Conservation (phyloP, 37 sponge, comb jelly and placozoan genomes). For the Hormiphora californensis region DNA sequence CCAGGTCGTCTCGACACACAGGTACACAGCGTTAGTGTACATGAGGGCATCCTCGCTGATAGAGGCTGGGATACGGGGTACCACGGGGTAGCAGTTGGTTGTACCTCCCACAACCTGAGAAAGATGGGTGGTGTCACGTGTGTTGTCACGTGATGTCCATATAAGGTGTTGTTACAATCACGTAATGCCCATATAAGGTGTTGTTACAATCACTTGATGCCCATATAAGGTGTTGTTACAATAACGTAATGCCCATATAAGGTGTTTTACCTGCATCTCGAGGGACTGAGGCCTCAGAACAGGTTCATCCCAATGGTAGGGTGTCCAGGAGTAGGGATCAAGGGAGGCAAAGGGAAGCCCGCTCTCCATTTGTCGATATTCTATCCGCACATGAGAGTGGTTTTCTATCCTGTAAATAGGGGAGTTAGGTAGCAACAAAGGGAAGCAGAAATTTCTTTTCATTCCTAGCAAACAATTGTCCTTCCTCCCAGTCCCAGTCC, state of each 20-base stretch:
- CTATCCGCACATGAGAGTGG: background rate
- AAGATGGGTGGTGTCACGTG: background rate
- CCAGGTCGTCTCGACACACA: background rate
- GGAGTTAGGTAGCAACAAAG: no score
- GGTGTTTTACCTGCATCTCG: background rate
- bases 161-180: background rate
- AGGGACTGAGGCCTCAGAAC: background rate
- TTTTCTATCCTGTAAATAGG: slow-evolving; percentile 12
- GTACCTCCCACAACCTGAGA: background rate
- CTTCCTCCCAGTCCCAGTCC: no score
- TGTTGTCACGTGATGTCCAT: background rate
- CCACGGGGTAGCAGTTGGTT: no score
- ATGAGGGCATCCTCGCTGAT: no score
- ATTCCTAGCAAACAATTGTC: no score
- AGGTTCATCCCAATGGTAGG: slow-evolving; percentile 27
- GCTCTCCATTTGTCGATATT: slow-evolving; percentile 18
- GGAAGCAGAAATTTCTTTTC: no score
- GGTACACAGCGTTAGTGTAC: slow-evolving; percentile 10
- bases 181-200: background rate
- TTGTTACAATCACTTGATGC: no score
- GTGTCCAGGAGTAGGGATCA: background rate
- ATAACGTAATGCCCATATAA: background rate
- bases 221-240: background rate
- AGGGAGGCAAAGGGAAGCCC: background rate
- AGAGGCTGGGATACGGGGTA: no score